Evolutionary conservation across 1,140 invertebrate genomes (phyloP), one percentile per base, ranked within the genome.

Genomic region (Solenopsis invicta): DNA sequence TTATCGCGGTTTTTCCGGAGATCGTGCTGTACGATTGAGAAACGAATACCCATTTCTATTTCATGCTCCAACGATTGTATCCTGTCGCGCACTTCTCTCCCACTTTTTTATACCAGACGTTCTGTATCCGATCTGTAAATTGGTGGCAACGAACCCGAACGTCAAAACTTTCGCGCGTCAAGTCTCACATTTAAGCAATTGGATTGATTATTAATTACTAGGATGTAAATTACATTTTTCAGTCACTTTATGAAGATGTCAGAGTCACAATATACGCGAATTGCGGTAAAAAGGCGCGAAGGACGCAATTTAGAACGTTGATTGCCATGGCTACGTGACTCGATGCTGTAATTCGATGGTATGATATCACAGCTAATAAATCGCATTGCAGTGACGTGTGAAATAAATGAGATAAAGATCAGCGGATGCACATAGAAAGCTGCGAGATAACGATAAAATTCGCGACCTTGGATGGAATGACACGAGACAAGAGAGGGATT

Each of bases 251-350:
- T 67, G 9, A 21, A 8, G 13, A 24, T 29, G 12, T 13, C 52
- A 59, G 18, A 72, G 54, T 61, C 80, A 82, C 71, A 37, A 34
- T 71, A 72, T 72, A 1, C 2, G 24, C 18, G 34, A 48, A 82
- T 52, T 66, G 45, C 29, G 5, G 61, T 13, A 24, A 50, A 48
- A 48, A 62, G 75, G 13, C n/a, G 41, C 24, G 52, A 82, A 71
- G 64, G n/a, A 41, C 34, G 62, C 34, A 45, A 69, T 56, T 69
- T 59, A 45, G 12, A 16, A 56, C 34, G n/a, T 71, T 71, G 66
- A 72, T 81, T 81, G 37, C n/a, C 77, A 41, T 21, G 52, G 21
- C 52, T 71, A 72, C 52, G 78, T 82, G 80, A 72, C 80, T 45
- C 24, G 80, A 82, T 48, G 6, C 24, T 41, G 41, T 61, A 72